Percentiles rank a stretch among this genome's conserved stretches.
Conservation (phyloP, 2,888 invertebrate species). For the Lasioglossum malachurum region DNA sequence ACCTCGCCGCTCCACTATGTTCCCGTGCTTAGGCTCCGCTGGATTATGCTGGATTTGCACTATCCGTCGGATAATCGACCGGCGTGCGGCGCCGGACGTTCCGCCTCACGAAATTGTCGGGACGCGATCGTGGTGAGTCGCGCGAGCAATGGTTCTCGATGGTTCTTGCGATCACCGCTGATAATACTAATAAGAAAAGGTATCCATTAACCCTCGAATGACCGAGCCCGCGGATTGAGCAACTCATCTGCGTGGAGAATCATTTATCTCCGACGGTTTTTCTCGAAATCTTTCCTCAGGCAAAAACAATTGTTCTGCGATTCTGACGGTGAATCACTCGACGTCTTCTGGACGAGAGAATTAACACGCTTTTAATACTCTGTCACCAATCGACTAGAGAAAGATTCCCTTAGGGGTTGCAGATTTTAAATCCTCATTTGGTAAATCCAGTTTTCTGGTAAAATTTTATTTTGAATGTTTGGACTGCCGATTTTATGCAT, state of each 20-base stretch:
- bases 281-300: not conserved
- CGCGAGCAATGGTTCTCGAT: not conserved
- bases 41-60: not conserved
- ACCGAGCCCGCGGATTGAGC: not conserved
- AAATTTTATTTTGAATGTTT: no score
- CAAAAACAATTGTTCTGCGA: no score
- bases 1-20: no score
- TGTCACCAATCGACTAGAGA: not conserved
- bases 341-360: not conserved
- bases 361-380: not conserved
- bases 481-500: no score
- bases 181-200: constrained; percentile 6
- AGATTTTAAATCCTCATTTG: not conserved
- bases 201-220: not conserved
- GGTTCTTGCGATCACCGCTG: not conserved
- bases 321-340: not conserved
- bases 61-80: not conserved
- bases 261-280: not conserved
- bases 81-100: not conserved
- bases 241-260: not conserved
- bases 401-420: not conserved
- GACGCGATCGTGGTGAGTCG: not conserved
- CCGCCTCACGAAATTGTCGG: not conserved
- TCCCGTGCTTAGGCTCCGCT: no score
- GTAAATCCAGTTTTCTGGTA: no score